Conservation (phyloP, 2,113 vertebrate genomes). For the Carassius carassius region DNA sequence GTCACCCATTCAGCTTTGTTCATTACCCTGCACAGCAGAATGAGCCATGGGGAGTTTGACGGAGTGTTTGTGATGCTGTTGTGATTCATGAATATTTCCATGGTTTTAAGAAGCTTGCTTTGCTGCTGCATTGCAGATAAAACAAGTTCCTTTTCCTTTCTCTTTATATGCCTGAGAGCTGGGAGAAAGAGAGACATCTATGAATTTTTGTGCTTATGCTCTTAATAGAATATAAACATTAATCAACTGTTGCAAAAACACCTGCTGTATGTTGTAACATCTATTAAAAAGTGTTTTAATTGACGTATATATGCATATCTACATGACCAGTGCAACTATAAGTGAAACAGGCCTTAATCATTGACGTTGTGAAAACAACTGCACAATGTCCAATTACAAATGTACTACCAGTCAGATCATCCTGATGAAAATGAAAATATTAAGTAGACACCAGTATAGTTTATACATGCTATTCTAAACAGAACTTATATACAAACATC, state of each 20-base stretch:
- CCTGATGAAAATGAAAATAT: too few species aligned
- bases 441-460: too few species aligned
- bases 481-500: too few species aligned
- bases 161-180: constrained; percentile 12
- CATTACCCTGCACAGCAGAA: constrained; percentile 31
- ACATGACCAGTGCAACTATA: too few species aligned
- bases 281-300: too few species aligned
- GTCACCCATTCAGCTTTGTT: constrained; percentile 35
- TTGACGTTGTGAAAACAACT: too few species aligned
- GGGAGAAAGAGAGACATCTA: constrained; percentile 12
- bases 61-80: constrained; percentile 23
- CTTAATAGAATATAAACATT: neutral
- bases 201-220: constrained; percentile 34
- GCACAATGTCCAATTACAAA: too few species aligned
- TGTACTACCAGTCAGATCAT: too few species aligned
- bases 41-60: neutral
- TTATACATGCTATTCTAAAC: too few species aligned
- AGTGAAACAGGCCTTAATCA: too few species aligned
- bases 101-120: constrained; percentile 44
- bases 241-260: neutral
- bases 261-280: neutral
- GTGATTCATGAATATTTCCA: constrained; percentile 54
- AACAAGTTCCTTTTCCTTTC: neutral
- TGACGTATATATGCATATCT: too few species aligned
- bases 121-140: constrained; percentile 58